These are phyloP conservation scores for Archegozetes longisetosus DNA, from an alignment of 1,140 invertebrate genomes.

Conservation along the genomic window DNA sequence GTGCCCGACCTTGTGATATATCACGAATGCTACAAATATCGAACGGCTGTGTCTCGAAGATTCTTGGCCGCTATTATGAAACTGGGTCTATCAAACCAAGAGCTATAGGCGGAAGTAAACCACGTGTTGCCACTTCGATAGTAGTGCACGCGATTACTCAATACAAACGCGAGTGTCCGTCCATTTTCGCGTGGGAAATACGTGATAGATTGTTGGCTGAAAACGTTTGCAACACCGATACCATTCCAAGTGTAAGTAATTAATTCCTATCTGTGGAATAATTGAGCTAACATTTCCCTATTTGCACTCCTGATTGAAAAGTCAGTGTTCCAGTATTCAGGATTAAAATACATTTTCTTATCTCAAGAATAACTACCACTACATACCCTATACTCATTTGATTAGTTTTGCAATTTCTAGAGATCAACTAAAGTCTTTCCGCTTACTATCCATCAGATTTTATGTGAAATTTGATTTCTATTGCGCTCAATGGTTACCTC, in stretches of 20 bases:
- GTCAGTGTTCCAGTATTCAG: too few species aligned
- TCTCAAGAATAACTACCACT: too few species aligned
- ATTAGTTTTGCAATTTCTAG: too few species aligned
- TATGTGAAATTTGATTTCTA: too few species aligned
- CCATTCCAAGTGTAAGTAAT: conserved; percentile 94
- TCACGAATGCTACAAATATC: conserved; percentile 88
- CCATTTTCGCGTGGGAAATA: conserved; percentile 98
- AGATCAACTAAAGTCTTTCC: too few species aligned
- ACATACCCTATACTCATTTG: too few species aligned
- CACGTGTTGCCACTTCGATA: conserved; percentile 80
- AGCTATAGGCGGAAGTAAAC: conserved; percentile 89
- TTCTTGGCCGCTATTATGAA: conserved; percentile 91
- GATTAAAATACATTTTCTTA: too few species aligned
- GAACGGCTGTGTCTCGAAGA: conserved; percentile 89
- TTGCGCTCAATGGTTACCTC: too few species aligned
- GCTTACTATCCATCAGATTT: too few species aligned
- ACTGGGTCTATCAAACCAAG: conserved; percentile 87
- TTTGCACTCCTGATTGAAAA: too few species aligned
- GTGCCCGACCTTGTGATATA: conserved; percentile 93
- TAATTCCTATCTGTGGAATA: too few species aligned
- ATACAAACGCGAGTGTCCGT: conserved; percentile 90
- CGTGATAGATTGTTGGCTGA: conserved; percentile 85
- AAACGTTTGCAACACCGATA: conserved; percentile 94
- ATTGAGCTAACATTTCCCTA: too few species aligned
- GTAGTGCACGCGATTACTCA: conserved; percentile 87